Conservation (phyloP, 1,140 invertebrate genomes). For the Drosophila orosa region DNA sequence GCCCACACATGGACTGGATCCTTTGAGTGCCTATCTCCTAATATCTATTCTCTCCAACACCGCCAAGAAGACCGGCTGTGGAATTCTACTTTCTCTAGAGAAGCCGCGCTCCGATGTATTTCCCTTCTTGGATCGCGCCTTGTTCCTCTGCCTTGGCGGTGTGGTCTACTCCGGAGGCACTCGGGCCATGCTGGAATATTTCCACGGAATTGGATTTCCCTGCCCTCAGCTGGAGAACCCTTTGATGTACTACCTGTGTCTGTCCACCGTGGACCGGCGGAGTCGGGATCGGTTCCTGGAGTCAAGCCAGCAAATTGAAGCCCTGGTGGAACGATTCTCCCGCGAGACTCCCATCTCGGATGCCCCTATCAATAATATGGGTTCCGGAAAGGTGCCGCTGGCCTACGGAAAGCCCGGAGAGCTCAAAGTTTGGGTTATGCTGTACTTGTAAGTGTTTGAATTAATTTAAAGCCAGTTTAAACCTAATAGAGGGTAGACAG, state of each 20-base stretch:
- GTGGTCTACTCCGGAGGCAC: constrained; percentile 96
- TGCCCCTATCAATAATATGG: constrained; percentile 85
- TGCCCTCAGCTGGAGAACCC: constrained; percentile 97
- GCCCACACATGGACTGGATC: constrained; percentile 95
- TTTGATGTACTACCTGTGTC: constrained; percentile 96
- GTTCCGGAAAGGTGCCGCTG: constrained; percentile 89
- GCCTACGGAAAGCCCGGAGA: constrained; percentile 90
- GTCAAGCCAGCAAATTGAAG: constrained; percentile 96
- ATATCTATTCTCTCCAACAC: constrained; percentile 96
- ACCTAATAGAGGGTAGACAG: not conserved
- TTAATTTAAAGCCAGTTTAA: not conserved
- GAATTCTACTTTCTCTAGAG: constrained; percentile 95
- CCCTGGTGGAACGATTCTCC: constrained; percentile 96
- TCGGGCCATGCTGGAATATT: constrained; percentile 95
- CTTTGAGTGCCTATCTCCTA: constrained; percentile 95
- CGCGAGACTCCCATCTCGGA: constrained; percentile 87
- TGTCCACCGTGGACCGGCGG: constrained; percentile 93
- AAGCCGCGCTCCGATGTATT: constrained; percentile 97
- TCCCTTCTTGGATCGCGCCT: constrained; percentile 91
- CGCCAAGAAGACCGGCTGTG: constrained; percentile 94
- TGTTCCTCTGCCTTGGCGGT: constrained; percentile 94
- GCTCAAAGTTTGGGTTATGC: constrained; percentile 89
- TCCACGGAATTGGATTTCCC: constrained; percentile 95
- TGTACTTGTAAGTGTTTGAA: constrained; percentile 89
- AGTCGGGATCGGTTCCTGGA: constrained; percentile 93